phyloP scores from a whole-genome alignment of 2,113 vertebrate genomes.

The Hepsetus odoe region DNA sequence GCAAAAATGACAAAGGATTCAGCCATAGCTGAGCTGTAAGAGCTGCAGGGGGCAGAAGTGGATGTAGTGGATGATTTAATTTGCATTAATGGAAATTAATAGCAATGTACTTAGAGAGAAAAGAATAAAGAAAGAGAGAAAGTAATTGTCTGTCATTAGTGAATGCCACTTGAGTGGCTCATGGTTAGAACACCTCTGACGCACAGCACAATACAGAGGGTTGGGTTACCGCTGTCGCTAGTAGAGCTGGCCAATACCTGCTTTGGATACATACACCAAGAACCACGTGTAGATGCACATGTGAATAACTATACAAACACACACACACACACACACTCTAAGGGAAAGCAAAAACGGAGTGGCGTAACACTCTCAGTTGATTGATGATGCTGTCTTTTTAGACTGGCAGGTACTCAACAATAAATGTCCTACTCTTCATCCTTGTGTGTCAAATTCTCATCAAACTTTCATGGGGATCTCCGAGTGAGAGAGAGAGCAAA shows the following conservation, averaged over 20 bases:
- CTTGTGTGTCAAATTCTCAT: constrained; percentile 67
- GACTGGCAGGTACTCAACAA: constrained; percentile 35
- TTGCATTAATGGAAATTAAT: background rate
- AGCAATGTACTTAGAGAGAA: background rate
- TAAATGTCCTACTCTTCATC: constrained; percentile 6
- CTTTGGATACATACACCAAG: constrained; percentile 13
- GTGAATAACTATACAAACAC: background rate
- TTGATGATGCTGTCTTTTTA: constrained; percentile 22
- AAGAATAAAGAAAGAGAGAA: constrained; percentile 29
- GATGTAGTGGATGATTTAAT: background rate
- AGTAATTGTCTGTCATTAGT: constrained; percentile 18
- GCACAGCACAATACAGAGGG: constrained; percentile 28
- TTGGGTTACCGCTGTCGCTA: constrained; percentile 46
- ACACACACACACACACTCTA: background rate
- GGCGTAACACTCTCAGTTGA: background rate
- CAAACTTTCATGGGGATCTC: constrained; percentile 66
- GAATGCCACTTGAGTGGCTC: constrained; percentile 3
- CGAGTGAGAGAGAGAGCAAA: constrained; percentile 40
- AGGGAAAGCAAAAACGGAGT: constrained; percentile 1
- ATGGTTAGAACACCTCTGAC: constrained; percentile 23
- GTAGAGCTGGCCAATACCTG: background rate
- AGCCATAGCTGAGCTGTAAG: background rate
- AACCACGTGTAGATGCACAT: constrained; percentile 19
- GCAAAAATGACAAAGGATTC: background rate
- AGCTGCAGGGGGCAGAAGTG: background rate